Evolutionary conservation across 2,113 vertebrate genomes (phyloP).

Genomic region (Procapra przewalskii): DNA sequence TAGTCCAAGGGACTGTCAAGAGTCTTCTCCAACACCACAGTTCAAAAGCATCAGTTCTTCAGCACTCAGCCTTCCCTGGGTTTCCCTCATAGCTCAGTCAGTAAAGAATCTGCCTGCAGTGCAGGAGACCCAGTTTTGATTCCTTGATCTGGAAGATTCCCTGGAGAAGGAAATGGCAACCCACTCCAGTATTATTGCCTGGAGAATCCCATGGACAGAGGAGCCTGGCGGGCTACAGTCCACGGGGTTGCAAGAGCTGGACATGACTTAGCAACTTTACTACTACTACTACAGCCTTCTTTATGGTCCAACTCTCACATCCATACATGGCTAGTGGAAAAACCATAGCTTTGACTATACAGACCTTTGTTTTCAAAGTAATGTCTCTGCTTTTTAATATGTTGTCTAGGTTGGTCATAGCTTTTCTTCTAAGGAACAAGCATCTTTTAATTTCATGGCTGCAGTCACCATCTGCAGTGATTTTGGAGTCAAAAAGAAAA

Average conservation of each 20-base stretch:
- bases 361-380: neutral
- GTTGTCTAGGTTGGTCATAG: neutral
- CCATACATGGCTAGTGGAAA: neutral
- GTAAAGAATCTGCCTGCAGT: too few relatives aligned
- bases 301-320: neutral
- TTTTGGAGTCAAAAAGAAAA: neutral
- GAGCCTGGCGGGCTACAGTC: too few relatives aligned
- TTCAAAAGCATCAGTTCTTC: neutral
- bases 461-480: neutral
- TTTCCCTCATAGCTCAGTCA: too few relatives aligned
- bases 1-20: neutral
- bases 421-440: neutral
- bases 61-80: neutral
- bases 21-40: neutral
- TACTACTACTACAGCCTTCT: neutral
- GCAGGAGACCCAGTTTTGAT: too few relatives aligned
- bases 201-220: too few relatives aligned
- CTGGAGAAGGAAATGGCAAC: too few relatives aligned
- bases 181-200: too few relatives aligned
- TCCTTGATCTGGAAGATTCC: too few relatives aligned
- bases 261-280: too few relatives aligned
- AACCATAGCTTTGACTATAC: neutral
- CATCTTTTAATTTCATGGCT: neutral
- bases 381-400: neutral
- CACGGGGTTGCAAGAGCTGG: fast-evolving